Evolutionary conservation across 2,797 vertebrate genomes (phyloP), one percentile per base, ranked within the genome.

Genomic region (Enteromius radiatus): DNA sequence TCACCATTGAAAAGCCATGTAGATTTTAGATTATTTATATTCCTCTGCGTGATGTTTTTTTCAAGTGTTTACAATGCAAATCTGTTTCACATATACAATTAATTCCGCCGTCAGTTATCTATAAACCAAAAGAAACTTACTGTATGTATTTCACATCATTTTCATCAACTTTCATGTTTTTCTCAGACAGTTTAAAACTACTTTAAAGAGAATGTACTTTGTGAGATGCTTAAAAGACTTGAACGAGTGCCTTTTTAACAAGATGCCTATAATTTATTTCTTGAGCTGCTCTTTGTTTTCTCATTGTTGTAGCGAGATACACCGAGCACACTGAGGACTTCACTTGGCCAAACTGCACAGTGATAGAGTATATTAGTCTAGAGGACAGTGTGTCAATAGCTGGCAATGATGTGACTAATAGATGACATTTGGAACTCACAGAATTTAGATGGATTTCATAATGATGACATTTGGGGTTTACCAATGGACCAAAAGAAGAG

Each of bases 201-300:
- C 87, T 90, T 88, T 90, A 87, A 89, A 92, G 88, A 91, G 93
- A 96, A 94, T 94, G 94, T 95, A 94, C 92, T 95, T 93, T 93
- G 90, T 94, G 90, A 94, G 93, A 92, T 90, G 90, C 90, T 91
- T 89, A 84, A 88, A 92, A 92, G 89, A 95, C 94, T 95, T 95
- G 92, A 95, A 94, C 89, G 80, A 88, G 90, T 71, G 85, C 78
- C 86, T 93, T 86, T 88, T 82, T 63, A 91, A 90, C 88, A 92
- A 91, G 85, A 92, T 90, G 85, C 89, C 82, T 90, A 80, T 93
- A 91, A 94, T 93, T 95, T 93, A 94, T 94, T 93, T 78, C 91
- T 88, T 88, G 90, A 92, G 91, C 91, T 93, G 93, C 92, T 94
- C 88, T 88, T 89, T 76, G 85, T 90, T 88, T 86, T 87, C 86